phyloP scores from a whole-genome alignment of 1,140 invertebrate genomes.

The Paraescarpia echinospica region DNA sequence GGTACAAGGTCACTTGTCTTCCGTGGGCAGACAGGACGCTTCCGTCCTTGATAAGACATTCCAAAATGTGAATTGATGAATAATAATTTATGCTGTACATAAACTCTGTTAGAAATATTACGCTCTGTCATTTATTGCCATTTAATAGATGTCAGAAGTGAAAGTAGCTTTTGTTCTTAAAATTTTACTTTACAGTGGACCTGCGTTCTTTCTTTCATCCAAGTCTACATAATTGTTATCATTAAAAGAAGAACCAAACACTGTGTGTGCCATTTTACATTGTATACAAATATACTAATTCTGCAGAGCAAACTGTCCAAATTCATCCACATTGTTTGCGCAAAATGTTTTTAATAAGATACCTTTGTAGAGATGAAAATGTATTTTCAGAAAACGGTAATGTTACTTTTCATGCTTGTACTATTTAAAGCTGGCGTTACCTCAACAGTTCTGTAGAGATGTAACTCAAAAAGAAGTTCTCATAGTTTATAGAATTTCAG shows the following conservation, averaged over 20 bases:
- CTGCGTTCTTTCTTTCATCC: too few species aligned
- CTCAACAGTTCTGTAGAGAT: too few species aligned
- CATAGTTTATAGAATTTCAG: neutral
- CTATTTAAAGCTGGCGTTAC: too few species aligned
- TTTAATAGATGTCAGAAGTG: neutral
- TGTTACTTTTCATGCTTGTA: too few species aligned
- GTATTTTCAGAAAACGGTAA: too few species aligned
- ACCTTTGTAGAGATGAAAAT: too few species aligned
- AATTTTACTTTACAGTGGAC: neutral
- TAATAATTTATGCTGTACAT: neutral
- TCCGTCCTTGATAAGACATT: neutral
- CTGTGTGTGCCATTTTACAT: too few species aligned
- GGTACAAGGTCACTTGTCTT: conserved; percentile 14
- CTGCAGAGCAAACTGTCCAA: too few species aligned
- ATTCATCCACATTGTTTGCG: too few species aligned
- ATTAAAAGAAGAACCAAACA: neutral
- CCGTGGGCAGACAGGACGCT: neutral
- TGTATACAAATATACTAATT: too few species aligned
- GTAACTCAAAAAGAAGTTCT: neutral
- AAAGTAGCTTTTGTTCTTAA: neutral
- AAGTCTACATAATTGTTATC: too few species aligned
- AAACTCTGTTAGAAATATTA: neutral
- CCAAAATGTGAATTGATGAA: neutral
- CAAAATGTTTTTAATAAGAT: too few species aligned
- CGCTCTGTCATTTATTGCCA: neutral